Conservation (phyloP, 2,797 vertebrate genomes). For the Hippocampus kuda region DNA sequence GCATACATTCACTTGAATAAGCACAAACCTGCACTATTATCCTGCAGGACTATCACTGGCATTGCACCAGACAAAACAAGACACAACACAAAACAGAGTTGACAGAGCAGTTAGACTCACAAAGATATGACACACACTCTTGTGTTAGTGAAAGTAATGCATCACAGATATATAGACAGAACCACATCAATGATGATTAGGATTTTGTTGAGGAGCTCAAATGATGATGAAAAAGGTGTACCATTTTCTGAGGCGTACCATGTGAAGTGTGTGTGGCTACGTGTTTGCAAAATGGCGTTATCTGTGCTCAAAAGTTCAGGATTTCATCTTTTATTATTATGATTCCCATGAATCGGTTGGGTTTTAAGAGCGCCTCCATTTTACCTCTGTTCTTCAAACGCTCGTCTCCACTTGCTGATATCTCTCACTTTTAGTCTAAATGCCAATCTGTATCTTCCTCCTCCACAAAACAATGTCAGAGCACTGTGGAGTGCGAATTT, state of each 20-base stretch:
- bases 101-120: constrained; percentile 53
- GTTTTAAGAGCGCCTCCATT: constrained; percentile 30
- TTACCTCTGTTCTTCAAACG: constrained; percentile 22
- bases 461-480: constrained; percentile 21
- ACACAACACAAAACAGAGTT: constrained; percentile 54
- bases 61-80: constrained; percentile 54
- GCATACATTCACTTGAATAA: constrained; percentile 26
- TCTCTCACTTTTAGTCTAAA: constrained; percentile 28
- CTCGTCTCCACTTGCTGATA: constrained; percentile 25
- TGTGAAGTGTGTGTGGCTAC: neutral
- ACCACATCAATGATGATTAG: constrained; percentile 12
- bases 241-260: neutral
- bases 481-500: constrained; percentile 24
- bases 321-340: constrained; percentile 25
- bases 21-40: constrained; percentile 75
- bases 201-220: constrained; percentile 14
- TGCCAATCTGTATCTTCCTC: constrained; percentile 33
- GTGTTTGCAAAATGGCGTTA: neutral
- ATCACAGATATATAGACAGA: constrained; percentile 23
- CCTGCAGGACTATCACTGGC: constrained; percentile 66
- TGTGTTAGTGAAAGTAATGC: constrained; percentile 13
- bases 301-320: constrained; percentile 26
- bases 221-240: neutral
- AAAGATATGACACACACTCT: constrained; percentile 33
- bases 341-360: constrained; percentile 35